phyloP scores from a whole-genome alignment of 2,888 invertebrate genomes.

The Tipula helvola region DNA sequence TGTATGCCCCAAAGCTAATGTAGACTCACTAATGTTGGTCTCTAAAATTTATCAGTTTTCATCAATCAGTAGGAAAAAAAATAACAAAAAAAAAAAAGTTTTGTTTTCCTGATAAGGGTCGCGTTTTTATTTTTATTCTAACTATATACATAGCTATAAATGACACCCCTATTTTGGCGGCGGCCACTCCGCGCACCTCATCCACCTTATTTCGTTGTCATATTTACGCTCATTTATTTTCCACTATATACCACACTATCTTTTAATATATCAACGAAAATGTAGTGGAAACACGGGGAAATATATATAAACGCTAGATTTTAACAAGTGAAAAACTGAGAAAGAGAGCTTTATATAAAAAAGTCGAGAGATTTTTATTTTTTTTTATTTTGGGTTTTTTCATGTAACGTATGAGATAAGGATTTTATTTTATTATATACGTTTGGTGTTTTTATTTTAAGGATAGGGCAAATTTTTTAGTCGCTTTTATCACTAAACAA shows the following conservation, averaged over 20 bases:
- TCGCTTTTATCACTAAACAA: neutral
- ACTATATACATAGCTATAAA: neutral
- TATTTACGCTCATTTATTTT: neutral
- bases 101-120: conserved; percentile 12
- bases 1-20: conserved; percentile 6
- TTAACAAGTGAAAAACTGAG: neutral
- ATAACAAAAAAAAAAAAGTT: neutral
- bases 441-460: neutral
- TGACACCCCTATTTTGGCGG: neutral
- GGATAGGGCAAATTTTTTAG: neutral
- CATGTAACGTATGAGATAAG: neutral
- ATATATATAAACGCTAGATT: neutral
- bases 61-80: conserved; percentile 32
- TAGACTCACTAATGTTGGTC: conserved; percentile 18
- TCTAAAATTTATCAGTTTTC: conserved; percentile 32
- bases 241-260: neutral
- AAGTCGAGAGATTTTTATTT: neutral
- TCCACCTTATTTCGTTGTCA: neutral
- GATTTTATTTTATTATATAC: neutral
- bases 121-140: neutral
- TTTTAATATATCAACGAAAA: neutral
- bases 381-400: neutral
- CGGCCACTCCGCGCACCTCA: neutral
- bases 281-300: neutral
- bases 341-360: neutral